Evolutionary conservation across 2,113 vertebrate genomes (phyloP).

Genomic region (Dasyornis broadbenti): DNA sequence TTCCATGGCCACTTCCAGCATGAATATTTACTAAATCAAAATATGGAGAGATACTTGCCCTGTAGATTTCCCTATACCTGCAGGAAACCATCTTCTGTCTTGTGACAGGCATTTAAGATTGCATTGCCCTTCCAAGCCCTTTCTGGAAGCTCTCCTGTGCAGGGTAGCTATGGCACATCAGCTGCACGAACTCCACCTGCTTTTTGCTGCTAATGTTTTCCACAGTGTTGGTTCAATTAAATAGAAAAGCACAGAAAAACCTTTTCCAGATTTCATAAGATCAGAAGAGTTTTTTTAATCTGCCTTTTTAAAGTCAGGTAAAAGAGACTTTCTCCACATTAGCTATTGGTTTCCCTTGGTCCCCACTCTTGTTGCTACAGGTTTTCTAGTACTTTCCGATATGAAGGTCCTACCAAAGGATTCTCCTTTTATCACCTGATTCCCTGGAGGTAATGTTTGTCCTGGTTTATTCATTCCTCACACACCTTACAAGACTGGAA

Average conservation of each 20-base stretch:
- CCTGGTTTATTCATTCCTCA: not conserved
- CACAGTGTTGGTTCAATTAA: not conserved
- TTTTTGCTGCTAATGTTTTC: not conserved
- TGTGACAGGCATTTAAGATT: not conserved
- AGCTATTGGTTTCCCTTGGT: not conserved
- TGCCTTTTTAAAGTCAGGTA: not conserved
- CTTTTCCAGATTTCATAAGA: not conserved
- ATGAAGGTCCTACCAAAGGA: not conserved
- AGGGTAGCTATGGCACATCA: not conserved
- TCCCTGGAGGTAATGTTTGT: not conserved
- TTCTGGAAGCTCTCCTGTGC: not conserved
- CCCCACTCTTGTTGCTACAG: not conserved
- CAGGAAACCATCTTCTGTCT: not conserved
- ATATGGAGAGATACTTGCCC: not conserved
- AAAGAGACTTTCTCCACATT: not conserved
- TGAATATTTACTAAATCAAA: not conserved
- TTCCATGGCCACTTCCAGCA: not conserved
- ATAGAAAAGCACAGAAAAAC: not conserved
- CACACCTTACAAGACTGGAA: not conserved
- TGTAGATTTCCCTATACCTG: not conserved
- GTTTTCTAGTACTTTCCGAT: not conserved
- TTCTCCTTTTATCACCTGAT: not conserved
- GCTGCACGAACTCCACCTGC: fast-evolving
- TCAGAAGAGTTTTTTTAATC: not conserved
- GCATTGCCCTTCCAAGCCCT: not conserved